Percentiles rank a stretch among this genome's conserved stretches.
Conservation (phyloP, 2,888 invertebrate genomes). For the Byasa hedistus region DNA sequence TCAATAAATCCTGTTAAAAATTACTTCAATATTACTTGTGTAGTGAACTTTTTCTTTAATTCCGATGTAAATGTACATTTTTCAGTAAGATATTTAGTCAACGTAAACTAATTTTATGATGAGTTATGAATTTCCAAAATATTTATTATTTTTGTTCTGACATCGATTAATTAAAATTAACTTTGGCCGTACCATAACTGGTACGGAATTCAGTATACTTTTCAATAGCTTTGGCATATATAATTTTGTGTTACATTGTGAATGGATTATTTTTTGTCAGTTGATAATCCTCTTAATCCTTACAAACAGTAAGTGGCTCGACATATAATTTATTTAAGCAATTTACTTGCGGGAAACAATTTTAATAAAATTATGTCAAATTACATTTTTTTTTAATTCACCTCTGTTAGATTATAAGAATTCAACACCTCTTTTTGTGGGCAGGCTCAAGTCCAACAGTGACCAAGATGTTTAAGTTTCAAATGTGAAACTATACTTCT, state of each 20-base stretch:
- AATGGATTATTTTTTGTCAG: neutral
- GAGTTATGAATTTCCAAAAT: constrained; percentile 6
- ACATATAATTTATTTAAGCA: constrained; percentile 47
- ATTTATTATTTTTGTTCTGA: constrained; percentile 19
- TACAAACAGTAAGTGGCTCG: constrained; percentile 59
- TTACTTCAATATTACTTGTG: constrained; percentile 6
- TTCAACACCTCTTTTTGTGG: neutral
- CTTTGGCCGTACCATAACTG: neutral
- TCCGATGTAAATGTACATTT: constrained; percentile 17
- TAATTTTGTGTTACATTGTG: neutral
- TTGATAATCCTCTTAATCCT: constrained; percentile 37
- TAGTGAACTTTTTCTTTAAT: neutral
- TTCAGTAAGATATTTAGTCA: constrained; percentile 16
- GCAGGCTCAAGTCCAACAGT: too few relatives aligned
- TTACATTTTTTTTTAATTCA: constrained; percentile 21
- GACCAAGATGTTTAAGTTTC: too few relatives aligned
- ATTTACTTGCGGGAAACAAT: constrained; percentile 44
- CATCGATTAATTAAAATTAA: neutral
- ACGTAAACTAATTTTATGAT: constrained; percentile 9
- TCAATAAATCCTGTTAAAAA: constrained; percentile 12
- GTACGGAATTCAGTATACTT: neutral
- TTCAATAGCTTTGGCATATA: neutral
- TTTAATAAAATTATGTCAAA: constrained; percentile 57
- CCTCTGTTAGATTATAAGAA: neutral
- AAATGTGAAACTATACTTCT: too few relatives aligned